Percentiles rank a stretch among this genome's conserved stretches.
Conservation (phyloP, 2,888 invertebrate species). For the Magallana nippona region DNA sequence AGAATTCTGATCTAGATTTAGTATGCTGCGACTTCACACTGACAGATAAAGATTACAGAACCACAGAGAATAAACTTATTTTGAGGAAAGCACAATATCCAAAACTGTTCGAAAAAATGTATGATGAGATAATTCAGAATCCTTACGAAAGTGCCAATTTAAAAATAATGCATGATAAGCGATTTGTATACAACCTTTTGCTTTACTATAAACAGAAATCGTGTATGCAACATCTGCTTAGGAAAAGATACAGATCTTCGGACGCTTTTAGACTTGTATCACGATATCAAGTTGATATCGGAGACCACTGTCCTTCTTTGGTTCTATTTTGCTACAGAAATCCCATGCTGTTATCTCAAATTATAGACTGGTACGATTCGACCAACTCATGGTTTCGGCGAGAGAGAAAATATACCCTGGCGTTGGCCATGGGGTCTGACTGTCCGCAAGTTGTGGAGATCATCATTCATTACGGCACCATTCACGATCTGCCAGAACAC, state of each 20-base stretch:
- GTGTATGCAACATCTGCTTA: neutral
- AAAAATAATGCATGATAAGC: neutral
- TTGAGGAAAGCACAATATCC: neutral
- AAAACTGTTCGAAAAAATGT: neutral
- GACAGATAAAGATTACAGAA: neutral
- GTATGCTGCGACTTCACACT: neutral
- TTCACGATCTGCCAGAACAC: neutral
- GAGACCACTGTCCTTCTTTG: constrained; percentile 14
- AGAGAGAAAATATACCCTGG: neutral
- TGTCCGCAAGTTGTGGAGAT: constrained; percentile 24
- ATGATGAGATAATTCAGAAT: neutral
- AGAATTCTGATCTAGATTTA: constrained; percentile 2
- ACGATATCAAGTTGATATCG: neutral
- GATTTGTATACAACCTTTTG: constrained; percentile 6
- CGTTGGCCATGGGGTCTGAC: neutral
- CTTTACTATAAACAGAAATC: neutral
- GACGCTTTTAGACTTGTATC: neutral
- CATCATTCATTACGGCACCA: neutral
- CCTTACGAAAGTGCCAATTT: constrained; percentile 26
- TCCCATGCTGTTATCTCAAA: constrained; percentile 13
- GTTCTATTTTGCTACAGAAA: constrained; percentile 37
- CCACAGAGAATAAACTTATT: neutral
- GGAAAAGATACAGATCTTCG: neutral
- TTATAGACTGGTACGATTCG: constrained; percentile 8
- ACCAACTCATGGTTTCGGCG: constrained; percentile 6